A percentile compares a stretch with the other conserved stretches of the same genome.
Conservation (phyloP, 2,113 vertebrate genomes). For the Pollachius pollachius region DNA sequence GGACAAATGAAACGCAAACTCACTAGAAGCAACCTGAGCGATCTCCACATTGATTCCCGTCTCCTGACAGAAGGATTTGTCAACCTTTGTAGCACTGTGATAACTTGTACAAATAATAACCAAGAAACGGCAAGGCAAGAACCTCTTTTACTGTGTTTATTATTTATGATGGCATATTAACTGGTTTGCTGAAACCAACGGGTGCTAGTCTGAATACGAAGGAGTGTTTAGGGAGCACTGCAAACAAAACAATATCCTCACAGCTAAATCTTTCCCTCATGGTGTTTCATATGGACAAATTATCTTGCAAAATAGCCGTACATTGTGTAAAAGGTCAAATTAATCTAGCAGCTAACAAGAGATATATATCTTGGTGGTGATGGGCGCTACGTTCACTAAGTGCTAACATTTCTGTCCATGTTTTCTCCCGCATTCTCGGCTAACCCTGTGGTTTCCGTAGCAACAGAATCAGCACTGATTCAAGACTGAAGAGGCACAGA, state of each 20-base stretch:
- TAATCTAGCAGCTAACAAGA: slow-evolving; percentile 32
- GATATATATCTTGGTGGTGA: slow-evolving; percentile 29
- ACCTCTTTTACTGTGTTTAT: not conserved
- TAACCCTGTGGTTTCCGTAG: slow-evolving; percentile 73
- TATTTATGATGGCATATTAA: slow-evolving; percentile 16
- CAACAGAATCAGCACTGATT: slow-evolving; percentile 78
- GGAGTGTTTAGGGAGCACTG: slow-evolving; percentile 9
- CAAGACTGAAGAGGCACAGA: slow-evolving; percentile 65
- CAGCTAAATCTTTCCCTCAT: not conserved
- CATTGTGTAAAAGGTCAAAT: slow-evolving; percentile 29
- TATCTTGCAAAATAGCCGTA: not conserved
- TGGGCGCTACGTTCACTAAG: slow-evolving; percentile 44
- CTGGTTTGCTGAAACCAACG: slow-evolving; percentile 25
- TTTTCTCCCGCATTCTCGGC: slow-evolving; percentile 53
- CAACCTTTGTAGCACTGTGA: too few species aligned
- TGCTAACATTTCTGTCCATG: slow-evolving; percentile 59
- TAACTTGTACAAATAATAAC: not conserved
- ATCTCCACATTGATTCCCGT: too few species aligned
- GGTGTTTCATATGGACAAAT: not conserved
- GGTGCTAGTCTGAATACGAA: slow-evolving; percentile 29
- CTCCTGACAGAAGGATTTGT: too few species aligned
- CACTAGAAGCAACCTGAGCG: too few species aligned
- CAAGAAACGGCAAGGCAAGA: not conserved
- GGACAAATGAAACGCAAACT: too few species aligned
- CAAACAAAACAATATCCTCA: not conserved